Evolutionary conservation across 2,113 vertebrate species (phyloP).

Genomic region (Panthera uncia): DNA sequence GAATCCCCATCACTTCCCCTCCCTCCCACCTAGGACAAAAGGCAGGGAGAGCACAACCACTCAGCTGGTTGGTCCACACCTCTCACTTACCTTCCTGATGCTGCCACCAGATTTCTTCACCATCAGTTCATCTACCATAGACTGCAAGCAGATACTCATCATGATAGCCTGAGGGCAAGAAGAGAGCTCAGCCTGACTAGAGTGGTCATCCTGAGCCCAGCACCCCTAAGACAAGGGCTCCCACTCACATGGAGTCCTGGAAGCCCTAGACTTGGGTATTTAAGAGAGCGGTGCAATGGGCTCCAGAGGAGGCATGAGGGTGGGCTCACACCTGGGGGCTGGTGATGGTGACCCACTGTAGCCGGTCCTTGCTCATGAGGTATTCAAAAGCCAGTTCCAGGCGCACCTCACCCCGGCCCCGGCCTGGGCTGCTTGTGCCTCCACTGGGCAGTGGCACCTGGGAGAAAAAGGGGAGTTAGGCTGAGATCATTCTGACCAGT

Average conservation of each 20-base stretch:
- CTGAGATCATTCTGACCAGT: neutral
- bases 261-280: conserved; percentile 36
- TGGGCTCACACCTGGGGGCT: conserved; percentile 92
- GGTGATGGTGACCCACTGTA: conserved; percentile 99
- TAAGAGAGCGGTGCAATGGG: conserved; percentile 15
- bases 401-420: conserved; percentile 93
- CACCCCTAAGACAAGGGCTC: neutral
- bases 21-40: neutral
- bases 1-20: neutral
- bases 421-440: conserved; percentile 88
- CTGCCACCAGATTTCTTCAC: conserved; percentile 98
- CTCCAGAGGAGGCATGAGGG: conserved; percentile 30
- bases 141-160: conserved; percentile 99
- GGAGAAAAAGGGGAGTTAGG: neutral
- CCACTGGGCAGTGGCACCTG: conserved; percentile 93
- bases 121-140: conserved; percentile 99
- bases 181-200: conserved; percentile 4
- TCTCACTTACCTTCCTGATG: conserved; percentile 94
- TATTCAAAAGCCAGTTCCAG: conserved; percentile 98
- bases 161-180: conserved; percentile 93
- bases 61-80: neutral
- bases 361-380: conserved; percentile 98
- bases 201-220: neutral
- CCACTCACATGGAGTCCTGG: conserved; percentile 49
- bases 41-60: neutral